Conservation (phyloP, 1,140 invertebrate species). For the Battus philenor region DNA sequence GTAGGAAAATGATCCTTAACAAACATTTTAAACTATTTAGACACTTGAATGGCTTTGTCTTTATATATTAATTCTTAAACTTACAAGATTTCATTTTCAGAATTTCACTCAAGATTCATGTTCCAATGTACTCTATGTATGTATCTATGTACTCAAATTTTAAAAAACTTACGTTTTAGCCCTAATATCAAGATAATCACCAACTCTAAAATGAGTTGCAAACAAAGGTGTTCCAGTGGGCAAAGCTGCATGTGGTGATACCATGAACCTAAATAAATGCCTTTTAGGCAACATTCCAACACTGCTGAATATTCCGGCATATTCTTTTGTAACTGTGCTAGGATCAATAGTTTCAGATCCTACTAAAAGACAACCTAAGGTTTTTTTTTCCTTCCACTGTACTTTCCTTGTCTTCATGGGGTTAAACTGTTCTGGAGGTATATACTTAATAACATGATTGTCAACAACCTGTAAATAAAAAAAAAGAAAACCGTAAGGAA, state of each 20-base stretch:
- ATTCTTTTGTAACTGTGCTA: constrained; percentile 90
- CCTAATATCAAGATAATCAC: constrained; percentile 92
- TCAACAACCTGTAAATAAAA: constrained; percentile 85
- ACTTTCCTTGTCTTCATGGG: constrained; percentile 68
- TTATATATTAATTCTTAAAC: too few species aligned
- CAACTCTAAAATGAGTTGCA: constrained; percentile 93
- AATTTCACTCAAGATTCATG: too few species aligned
- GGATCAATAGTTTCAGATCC: constrained; percentile 95
- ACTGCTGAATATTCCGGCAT: constrained; percentile 90
- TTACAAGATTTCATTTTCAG: too few species aligned
- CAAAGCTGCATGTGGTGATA: constrained; percentile 91
- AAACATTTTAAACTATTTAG: too few species aligned
- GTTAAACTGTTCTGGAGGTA: constrained; percentile 86
- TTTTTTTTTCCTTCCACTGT: constrained; percentile 63
- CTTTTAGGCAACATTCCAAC: constrained; percentile 94
- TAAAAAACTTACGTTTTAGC: constrained; percentile 92
- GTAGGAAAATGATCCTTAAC: too few species aligned
- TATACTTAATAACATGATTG: constrained; percentile 97
- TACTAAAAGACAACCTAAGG: constrained; percentile 86
- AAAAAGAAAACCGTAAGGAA: constrained; percentile 7
- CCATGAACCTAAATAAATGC: constrained; percentile 87
- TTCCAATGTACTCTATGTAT: too few species aligned
- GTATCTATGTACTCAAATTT: too few species aligned
- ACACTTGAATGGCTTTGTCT: too few species aligned
- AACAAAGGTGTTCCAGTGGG: constrained; percentile 92